Base-by-base conservation (phyloP, 2,797 vertebrate genomes). In the Brachymystax lenok region DNA sequence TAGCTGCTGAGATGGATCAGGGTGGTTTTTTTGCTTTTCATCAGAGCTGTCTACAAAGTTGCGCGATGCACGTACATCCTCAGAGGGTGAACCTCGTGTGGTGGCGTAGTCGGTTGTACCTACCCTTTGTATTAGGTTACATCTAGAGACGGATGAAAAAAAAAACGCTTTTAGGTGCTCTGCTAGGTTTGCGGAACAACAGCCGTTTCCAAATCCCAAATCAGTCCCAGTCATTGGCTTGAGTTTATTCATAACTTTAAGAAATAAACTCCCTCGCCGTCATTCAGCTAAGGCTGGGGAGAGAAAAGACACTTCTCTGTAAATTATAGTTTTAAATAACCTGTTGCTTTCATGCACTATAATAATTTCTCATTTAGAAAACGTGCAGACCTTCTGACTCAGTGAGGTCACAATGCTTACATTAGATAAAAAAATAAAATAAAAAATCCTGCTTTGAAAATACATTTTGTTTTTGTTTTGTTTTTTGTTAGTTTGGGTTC, bases 331-430 rank as follows among this genome's bases (percentile, higher is more conserved):
- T 87, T 85, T 68, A 78, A 74, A 80, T 68, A 83, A 74, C 80
- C 76, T 81, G 2, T 14, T 17, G 64, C 79, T 82, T 78, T 77
- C 78, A 87, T 90, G 89, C 76, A 85, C 88, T 80, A 56, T 74
- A 73, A 59, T 93, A 93, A 96, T 89, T 90, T 10, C 82, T 84
- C 89, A 82, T 90, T 92, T 89, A 61, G 90, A 86, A 85, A 80
- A 77, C 83, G 85, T 84, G 88, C 89, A 89, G 79, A 87, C 83
- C 68, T 88, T 79, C 77, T 90, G 85, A 74, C 59, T 3, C 82
- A 76, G 73, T 89, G 78, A 91, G 79, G 71, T 80, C 74, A 80
- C 75, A 24, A 35, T 7, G 54, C 73, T 74, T 78, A 33, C 71
- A 46, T 84, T 79, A n/a, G 52, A 75, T 84, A 24, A 24, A 24